Base-by-base conservation (phyloP, 2,113 vertebrate species). In the Cinclus cinclus region DNA sequence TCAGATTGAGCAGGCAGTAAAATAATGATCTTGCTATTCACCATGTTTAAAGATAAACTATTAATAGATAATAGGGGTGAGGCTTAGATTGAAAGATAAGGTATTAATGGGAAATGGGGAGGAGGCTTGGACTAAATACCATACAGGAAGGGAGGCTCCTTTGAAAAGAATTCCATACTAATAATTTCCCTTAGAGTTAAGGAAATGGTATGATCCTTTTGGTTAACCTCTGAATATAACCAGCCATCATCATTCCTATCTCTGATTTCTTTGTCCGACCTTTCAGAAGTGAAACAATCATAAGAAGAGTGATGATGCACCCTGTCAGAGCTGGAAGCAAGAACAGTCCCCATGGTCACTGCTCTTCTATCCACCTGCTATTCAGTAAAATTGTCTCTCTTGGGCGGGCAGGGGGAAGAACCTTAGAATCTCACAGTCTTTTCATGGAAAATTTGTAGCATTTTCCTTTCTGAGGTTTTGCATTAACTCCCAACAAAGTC, bases 351-450 rank as follows among this genome's bases (percentile, higher is more conserved):
- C 30, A 37, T 10, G 39, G 25, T 49, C 68, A 68, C n/a, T 64
- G 27, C 31, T 59, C 60, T 52, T 77, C 31, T 42, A 55, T 44
- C 42, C 20, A 42, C 15, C 41, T 0, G 0, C 13, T n/a, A 15
- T 71, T 83, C 69, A 53, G 31, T 53, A 58, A 67, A 70, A 13
- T 41, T 28, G 6, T 44, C 7, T 55, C 71, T 50, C 7, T 0
- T 37, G 35, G 35, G 35, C 35, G 8, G 35, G 2, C 7, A 1
- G 13, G 3, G 2, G 0, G 10, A 60, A 27, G 4, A 49, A 41
- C 69, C 22, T 49, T 77, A 23, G 1, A 33, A 11, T 31, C 11
- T 39, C 53, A 88, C 23, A 65, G 33, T 4, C 39, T 83, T 82
- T 78, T 58, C 25, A 39, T 35, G 9, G 17, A 84, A 68, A 56